These are phyloP conservation scores for Yponomeuta evonymella DNA, from an alignment of 2,888 invertebrate genomes.

Conservation along the genomic window DNA sequence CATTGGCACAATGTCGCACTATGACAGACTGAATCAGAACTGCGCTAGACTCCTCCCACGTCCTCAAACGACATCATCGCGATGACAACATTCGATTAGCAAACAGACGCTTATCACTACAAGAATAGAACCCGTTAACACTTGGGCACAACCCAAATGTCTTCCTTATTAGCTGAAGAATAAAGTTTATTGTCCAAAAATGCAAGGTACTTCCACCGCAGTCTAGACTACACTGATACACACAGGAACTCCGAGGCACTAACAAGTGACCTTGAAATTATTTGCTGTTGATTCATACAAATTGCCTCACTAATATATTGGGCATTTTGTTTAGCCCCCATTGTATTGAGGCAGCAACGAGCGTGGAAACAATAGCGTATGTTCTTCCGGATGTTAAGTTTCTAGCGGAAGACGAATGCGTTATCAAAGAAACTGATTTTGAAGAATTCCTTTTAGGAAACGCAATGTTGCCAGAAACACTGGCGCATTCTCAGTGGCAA, in stretches of 20 bases:
- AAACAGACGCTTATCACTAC: slow-evolving; percentile 11
- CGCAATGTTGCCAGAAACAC: background rate
- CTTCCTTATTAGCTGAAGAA: background rate
- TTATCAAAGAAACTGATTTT: background rate
- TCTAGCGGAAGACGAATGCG: background rate
- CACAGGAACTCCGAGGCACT: background rate
- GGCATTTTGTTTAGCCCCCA: slow-evolving; percentile 41
- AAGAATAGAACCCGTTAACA: slow-evolving; percentile 4
- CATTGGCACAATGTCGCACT: background rate
- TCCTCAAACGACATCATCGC: background rate
- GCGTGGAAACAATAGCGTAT: slow-evolving; percentile 5
- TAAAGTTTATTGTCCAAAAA: slow-evolving; percentile 4
- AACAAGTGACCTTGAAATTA: slow-evolving; percentile 5
- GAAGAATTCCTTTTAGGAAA: background rate
- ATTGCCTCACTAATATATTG: slow-evolving; percentile 13
- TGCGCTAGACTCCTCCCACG: slow-evolving; percentile 8
- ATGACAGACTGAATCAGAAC: slow-evolving; percentile 4
- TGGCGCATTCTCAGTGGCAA: too few species aligned
- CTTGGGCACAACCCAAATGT: background rate
- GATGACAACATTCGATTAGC: slow-evolving; percentile 13
- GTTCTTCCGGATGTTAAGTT: background rate
- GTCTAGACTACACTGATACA: background rate
- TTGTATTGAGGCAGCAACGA: slow-evolving; percentile 29
- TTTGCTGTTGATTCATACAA: slow-evolving; percentile 9
- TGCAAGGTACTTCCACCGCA: background rate